Conservation (phyloP, 1,140 invertebrate species). For the Lucilia sericata region DNA sequence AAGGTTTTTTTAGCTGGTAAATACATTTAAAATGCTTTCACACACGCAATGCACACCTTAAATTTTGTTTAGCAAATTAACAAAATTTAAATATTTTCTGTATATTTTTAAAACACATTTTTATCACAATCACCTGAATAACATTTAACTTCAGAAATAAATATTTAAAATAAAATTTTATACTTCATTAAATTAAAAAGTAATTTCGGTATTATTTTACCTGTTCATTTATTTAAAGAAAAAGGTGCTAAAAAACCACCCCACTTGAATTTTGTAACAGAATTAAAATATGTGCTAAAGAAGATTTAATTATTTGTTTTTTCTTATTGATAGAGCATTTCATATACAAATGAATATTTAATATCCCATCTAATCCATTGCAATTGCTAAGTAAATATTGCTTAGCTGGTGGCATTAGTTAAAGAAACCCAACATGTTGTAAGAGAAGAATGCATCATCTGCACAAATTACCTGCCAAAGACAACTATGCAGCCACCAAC, state of each 20-base stretch:
- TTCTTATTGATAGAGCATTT: background rate
- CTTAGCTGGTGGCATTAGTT: too few species aligned
- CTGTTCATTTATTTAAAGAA: background rate
- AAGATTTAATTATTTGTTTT: background rate
- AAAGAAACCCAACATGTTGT: too few species aligned
- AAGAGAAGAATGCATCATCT: background rate
- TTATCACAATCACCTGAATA: background rate
- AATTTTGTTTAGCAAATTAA: background rate
- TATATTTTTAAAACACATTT: background rate
- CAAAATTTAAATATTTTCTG: background rate
- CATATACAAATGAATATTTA: background rate
- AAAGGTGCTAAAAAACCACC: too few species aligned
- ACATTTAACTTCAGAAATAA: background rate
- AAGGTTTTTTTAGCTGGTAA: background rate
- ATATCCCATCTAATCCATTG: background rate
- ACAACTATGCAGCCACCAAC: background rate
- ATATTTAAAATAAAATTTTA: constrained; percentile 8
- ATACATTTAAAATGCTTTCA: background rate
- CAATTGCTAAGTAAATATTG: too few species aligned
- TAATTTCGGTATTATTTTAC: background rate
- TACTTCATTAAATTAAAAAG: background rate
- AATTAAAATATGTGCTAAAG: too few species aligned
- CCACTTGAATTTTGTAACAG: background rate
- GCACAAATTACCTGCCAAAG: background rate
- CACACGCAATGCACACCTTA: background rate